Evolutionary conservation across 30 jellyfish, hydroid and myxozoan genomes (phyloP).

Genomic region (Catostylus mosaicus): DNA sequence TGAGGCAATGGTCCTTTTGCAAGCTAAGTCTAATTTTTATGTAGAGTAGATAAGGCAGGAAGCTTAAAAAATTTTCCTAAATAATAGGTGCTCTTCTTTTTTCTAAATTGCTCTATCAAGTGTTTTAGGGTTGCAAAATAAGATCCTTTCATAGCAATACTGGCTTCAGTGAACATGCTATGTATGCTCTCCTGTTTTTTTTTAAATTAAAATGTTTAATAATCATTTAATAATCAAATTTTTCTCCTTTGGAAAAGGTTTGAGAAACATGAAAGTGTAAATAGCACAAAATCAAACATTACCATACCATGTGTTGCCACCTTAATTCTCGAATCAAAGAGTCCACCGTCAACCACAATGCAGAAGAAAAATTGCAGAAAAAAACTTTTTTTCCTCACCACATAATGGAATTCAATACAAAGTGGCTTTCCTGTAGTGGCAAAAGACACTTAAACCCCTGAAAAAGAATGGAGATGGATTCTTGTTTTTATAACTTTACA

Average conservation of each 20-base stretch:
- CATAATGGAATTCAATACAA: not conserved
- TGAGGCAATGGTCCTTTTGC: not conserved
- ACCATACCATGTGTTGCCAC: not conserved
- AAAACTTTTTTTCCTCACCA: not conserved
- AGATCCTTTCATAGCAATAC: not conserved
- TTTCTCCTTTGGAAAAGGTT: not conserved
- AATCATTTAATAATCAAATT: not conserved
- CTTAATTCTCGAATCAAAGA: too few species aligned
- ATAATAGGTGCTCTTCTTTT: constrained; percentile 22
- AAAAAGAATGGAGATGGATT: not conserved
- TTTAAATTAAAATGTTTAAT: too few species aligned
- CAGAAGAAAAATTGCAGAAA: not conserved
- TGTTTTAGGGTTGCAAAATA: constrained; percentile 24
- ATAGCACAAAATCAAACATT: not conserved
- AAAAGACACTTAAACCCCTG: not conserved
- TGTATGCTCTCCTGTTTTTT: not conserved
- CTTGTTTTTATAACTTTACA: too few species aligned
- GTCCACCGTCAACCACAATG: not conserved
- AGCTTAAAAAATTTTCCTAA: constrained; percentile 1
- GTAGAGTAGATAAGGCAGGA: constrained; percentile 1
- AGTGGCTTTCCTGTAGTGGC: not conserved
- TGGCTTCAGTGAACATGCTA: too few species aligned
- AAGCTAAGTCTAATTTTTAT: not conserved
- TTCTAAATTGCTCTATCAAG: constrained; percentile 25
- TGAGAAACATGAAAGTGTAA: not conserved